Evolutionary conservation across 92 coral and sea anemone species (phyloP).

Genomic region (Zoanthus sansibaricus): DNA sequence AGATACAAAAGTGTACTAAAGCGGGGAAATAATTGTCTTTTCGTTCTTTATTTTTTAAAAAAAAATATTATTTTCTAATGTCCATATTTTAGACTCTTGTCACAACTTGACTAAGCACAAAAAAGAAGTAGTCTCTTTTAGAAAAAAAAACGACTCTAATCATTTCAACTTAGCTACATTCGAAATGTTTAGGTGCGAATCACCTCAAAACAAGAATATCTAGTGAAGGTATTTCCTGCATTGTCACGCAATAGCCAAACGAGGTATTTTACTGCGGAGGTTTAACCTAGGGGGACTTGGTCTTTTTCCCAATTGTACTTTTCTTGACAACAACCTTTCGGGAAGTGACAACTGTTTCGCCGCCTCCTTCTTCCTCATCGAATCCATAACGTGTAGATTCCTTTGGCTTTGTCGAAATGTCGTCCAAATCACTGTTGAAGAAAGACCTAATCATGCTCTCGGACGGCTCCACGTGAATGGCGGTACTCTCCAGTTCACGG

Average conservation of each 20-base stretch:
- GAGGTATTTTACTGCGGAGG: not conserved
- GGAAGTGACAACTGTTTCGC: constrained; percentile 36
- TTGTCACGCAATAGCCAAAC: not conserved
- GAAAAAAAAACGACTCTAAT: too few species aligned
- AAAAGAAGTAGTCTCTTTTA: too few species aligned
- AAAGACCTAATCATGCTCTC: constrained; percentile 60
- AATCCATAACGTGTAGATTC: constrained; percentile 67
- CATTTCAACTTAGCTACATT: too few species aligned
- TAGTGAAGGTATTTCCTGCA: not conserved
- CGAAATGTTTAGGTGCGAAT: not conserved
- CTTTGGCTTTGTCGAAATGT: constrained; percentile 31
- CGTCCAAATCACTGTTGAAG: constrained; percentile 47
- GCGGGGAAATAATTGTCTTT: too few species aligned
- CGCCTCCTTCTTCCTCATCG: constrained; percentile 52
- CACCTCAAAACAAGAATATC: not conserved
- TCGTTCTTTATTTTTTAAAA: too few species aligned
- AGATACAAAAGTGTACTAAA: too few species aligned
- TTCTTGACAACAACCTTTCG: constrained; percentile 47
- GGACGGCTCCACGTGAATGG: constrained; percentile 33
- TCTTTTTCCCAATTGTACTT: constrained; percentile 16
- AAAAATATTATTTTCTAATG: too few species aligned
- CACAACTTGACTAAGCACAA: too few species aligned
- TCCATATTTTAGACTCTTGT: too few species aligned
- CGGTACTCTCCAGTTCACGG: constrained; percentile 51
- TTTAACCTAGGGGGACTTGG: not conserved